Evolutionary conservation across 2,797 vertebrate genomes (phyloP).

Genomic region (Oreochromis mossambicus): DNA sequence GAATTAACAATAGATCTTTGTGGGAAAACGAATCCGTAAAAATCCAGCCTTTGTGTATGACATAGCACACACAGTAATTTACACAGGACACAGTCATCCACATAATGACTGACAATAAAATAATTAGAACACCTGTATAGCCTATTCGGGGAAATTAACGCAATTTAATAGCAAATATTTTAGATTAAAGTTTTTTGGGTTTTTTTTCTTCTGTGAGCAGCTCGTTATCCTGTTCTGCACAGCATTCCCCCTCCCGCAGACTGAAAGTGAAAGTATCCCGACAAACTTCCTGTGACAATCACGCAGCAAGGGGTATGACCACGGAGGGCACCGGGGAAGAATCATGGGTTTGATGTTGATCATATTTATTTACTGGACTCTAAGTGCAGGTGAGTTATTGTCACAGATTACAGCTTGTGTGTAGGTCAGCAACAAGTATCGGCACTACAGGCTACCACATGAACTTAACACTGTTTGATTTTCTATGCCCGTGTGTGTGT

Average conservation of each 20-base stretch:
- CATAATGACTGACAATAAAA: background rate
- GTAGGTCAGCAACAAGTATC: background rate
- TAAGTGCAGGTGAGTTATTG: slow-evolving; percentile 32
- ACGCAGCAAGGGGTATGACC: background rate
- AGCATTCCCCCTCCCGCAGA: background rate
- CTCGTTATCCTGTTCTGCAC: background rate
- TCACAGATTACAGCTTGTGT: background rate
- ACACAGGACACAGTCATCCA: background rate
- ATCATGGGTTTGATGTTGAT: slow-evolving; percentile 42
- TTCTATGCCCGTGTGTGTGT: background rate
- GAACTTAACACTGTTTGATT: background rate
- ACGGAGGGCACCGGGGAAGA: background rate
- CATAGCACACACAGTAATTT: background rate
- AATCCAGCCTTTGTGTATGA: background rate
- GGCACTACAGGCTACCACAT: background rate
- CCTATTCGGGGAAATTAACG: background rate
- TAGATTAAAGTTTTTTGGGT: background rate
- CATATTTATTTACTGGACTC: slow-evolving; percentile 8
- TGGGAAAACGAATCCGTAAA: background rate
- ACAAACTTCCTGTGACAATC: accelerated
- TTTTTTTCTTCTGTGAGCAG: background rate
- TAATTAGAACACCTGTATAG: background rate
- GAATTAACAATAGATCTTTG: background rate
- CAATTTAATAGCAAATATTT: background rate
- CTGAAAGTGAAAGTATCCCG: slow-evolving; percentile 67